Evolutionary conservation across 2,113 vertebrate species (phyloP).

Genomic region (pig (Sus scrofa)): T2T-Sscrofa CM000821.6:51252001-51252500

Average conservation of each 20-base stretch:
- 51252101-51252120: background rate
- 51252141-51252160: background rate
- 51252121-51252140: background rate
- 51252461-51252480: background rate
- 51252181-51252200: background rate
- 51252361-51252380: too few species aligned
- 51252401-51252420: too few species aligned
- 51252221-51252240: too few species aligned
- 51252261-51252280: too few species aligned
- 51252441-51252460: background rate
- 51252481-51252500: background rate
- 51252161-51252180: background rate
- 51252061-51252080: background rate
- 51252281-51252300: too few species aligned
- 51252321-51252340: too few species aligned
- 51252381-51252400: too few species aligned
- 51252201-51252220: too few species aligned
- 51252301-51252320: too few species aligned
- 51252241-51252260: too few species aligned
- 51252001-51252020: background rate
- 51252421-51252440: background rate
- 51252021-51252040: background rate
- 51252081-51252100: background rate
- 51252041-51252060: background rate
- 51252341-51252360: too few species aligned